These are phyloP conservation scores for Pyrrhura leucotis DNA, from an alignment of 2,797 vertebrate species.

Conservation along the genomic window DNA sequence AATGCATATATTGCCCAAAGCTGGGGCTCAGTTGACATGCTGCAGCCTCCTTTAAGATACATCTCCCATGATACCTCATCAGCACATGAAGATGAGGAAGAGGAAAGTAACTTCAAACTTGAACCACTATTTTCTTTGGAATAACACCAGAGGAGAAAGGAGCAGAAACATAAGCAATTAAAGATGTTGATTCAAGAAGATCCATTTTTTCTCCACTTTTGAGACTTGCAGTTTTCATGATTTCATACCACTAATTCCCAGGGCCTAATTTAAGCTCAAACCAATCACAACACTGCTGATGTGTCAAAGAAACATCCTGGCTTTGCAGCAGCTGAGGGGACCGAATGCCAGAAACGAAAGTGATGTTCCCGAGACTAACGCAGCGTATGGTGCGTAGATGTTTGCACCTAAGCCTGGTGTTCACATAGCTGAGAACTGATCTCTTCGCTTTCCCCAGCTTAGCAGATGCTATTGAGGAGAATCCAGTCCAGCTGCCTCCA, in stretches of 20 bases:
- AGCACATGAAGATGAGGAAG: neutral
- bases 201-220: conserved; percentile 18
- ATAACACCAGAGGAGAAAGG: neutral
- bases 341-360: neutral
- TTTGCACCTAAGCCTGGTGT: conserved; percentile 8
- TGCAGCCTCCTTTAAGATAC: neutral
- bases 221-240: conserved; percentile 15
- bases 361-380: neutral
- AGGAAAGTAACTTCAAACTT: neutral
- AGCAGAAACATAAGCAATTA: conserved; percentile 45
- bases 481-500: neutral
- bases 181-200: conserved; percentile 39
- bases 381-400: neutral
- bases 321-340: conserved; percentile 39
- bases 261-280: conserved; percentile 52
- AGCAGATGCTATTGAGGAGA: neutral
- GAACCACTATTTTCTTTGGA: conserved; percentile 15
- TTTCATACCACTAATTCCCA: conserved; percentile 59
- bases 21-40: neutral
- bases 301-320: conserved; percentile 54
- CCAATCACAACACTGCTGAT: conserved; percentile 46
- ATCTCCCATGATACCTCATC: neutral
- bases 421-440: neutral
- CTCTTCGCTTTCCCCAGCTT: neutral
- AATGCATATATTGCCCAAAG: neutral